phyloP scores from a whole-genome alignment of 2,797 vertebrate genomes.

The Crocodylus rhombifer region DNA sequence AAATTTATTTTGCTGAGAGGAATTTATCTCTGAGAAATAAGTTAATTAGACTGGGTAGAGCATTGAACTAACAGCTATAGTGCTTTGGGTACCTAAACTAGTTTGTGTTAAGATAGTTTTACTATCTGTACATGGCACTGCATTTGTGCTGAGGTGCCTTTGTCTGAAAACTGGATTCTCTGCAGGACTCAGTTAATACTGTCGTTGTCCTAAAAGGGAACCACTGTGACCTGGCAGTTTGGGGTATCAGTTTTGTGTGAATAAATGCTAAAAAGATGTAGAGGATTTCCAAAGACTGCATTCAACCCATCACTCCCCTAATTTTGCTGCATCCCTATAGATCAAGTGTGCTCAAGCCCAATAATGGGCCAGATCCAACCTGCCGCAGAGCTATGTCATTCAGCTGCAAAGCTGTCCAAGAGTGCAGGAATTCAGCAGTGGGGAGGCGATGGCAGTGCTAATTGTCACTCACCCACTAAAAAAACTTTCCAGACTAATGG shows the following conservation, averaged over 20 bases:
- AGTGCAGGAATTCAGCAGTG: too few relatives aligned
- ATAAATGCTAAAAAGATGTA: neutral
- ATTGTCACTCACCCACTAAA: too few relatives aligned
- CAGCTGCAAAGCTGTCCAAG: too few relatives aligned
- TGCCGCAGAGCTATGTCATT: too few relatives aligned
- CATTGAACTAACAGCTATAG: too few relatives aligned
- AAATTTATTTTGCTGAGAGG: neutral
- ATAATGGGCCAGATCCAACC: too few relatives aligned
- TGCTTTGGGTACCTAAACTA: too few relatives aligned
- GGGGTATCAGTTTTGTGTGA: neutral
- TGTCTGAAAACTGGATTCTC: neutral
- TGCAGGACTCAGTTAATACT: neutral
- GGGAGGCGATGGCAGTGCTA: too few relatives aligned
- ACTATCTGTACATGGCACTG: neutral
- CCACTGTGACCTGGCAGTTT: neutral
- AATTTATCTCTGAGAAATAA: neutral
- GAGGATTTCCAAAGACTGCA: neutral
- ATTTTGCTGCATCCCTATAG: neutral
- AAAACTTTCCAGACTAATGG: too few relatives aligned
- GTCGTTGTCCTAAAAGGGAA: neutral
- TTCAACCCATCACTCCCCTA: too few relatives aligned
- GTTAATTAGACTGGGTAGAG: neutral
- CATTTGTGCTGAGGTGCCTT: neutral
- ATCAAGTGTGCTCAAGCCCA: too few relatives aligned
- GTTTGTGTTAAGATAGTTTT: too few relatives aligned